phyloP scores from a whole-genome alignment of 2,888 invertebrate species.

The Cryptus viduatorius region DNA sequence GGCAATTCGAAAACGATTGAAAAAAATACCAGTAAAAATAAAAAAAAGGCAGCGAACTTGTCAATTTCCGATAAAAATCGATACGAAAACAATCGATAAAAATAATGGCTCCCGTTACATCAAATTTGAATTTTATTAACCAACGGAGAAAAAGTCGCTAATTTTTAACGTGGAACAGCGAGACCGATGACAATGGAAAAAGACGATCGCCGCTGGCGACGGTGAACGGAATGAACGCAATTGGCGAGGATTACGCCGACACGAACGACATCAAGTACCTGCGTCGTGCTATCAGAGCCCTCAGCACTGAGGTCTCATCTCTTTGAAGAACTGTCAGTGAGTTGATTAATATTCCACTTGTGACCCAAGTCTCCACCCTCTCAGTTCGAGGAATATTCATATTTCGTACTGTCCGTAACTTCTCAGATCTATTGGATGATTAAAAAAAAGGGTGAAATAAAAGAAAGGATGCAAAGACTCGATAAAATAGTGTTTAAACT shows the following conservation, averaged over 20 bases:
- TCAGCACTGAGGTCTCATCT: slow-evolving; percentile 55
- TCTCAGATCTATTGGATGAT: neutral
- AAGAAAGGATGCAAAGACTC: neutral
- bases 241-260: slow-evolving; percentile 55
- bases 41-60: too few species aligned
- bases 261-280: slow-evolving; percentile 58
- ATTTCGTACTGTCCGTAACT: neutral
- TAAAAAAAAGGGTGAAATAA: neutral
- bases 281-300: slow-evolving; percentile 54
- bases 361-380: slow-evolving; percentile 55
- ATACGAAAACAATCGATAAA: neutral
- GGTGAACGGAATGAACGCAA: slow-evolving; percentile 14
- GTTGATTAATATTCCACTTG: slow-evolving; percentile 70
- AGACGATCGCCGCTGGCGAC: slow-evolving; percentile 35
- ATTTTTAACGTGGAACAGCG: slow-evolving; percentile 17
- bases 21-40: too few species aligned
- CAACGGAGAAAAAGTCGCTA: neutral
- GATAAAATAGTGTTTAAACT: too few species aligned
- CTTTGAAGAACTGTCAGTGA: slow-evolving; percentile 66
- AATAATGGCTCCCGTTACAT: neutral
- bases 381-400: slow-evolving; percentile 52
- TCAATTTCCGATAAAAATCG: too few species aligned
- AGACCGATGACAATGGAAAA: slow-evolving; percentile 23
- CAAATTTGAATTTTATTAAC: neutral
- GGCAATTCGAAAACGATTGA: neutral